phyloP scores from a whole-genome alignment of 64 coral and sea anemone species.

The Dendronephthya gigantea region DNA sequence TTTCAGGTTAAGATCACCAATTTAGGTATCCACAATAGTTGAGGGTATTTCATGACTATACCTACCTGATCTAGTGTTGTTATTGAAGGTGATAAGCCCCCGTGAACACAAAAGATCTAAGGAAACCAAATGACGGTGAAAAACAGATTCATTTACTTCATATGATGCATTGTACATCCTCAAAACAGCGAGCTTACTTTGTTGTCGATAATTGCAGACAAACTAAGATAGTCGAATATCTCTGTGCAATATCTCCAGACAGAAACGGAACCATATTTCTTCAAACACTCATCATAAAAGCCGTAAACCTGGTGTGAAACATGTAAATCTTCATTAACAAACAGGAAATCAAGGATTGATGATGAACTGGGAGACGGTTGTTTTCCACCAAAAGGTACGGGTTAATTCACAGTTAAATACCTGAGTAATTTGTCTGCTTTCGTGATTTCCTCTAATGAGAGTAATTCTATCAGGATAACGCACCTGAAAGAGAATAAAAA shows the following conservation, averaged over 20 bases:
- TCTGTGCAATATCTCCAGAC: conserved; percentile 99
- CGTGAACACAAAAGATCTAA: conserved; percentile 99
- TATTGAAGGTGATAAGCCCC: conserved; percentile 95
- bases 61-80: conserved; percentile 91
- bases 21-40: neutral
- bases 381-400: no score
- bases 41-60: no score
- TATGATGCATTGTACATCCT: no score
- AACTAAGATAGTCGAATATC: conserved; percentile 97
- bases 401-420: no score
- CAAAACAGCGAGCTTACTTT: conserved; percentile 45
- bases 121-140: no score
- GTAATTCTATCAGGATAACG: conserved; percentile 99
- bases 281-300: conserved; percentile 99
- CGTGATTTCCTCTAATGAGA: conserved; percentile 94
- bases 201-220: conserved; percentile 97
- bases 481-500: conserved; percentile 36
- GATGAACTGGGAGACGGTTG: neutral
- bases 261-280: conserved; percentile 97
- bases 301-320: conserved; percentile 67
- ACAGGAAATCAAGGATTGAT: neutral
- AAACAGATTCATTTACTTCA: no score
- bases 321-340: neutral
- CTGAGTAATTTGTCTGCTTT: conserved; percentile 99
- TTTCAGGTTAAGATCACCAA: no score